Evolutionary conservation across 2,888 invertebrate species (phyloP).

Genomic region (Willowsia nigromaculata): DNA sequence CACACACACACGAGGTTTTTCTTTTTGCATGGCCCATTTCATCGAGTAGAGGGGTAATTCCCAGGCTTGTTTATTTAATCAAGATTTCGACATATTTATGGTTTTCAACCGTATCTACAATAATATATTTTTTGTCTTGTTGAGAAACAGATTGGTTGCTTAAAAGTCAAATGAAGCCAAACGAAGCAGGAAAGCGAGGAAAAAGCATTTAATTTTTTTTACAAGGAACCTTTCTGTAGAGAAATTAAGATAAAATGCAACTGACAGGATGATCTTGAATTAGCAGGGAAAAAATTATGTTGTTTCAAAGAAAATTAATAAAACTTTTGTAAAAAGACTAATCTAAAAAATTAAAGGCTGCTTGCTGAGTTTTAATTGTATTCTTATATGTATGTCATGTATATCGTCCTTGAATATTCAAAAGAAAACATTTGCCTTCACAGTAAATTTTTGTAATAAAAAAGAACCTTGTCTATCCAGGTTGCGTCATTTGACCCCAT

Average conservation of each 20-base stretch:
- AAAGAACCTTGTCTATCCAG: no score
- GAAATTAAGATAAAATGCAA: constrained; percentile 42
- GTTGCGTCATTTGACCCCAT: background rate
- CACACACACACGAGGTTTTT: constrained; percentile 62
- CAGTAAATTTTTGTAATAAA: background rate
- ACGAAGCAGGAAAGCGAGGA: constrained; percentile 30
- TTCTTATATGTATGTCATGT: background rate
- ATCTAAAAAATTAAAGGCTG: background rate
- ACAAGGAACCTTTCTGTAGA: constrained; percentile 9
- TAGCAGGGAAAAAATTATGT: background rate
- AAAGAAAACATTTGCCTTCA: background rate
- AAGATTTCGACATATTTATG: constrained; percentile 79
- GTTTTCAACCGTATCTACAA: constrained; percentile 58
- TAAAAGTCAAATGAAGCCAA: constrained; percentile 21
- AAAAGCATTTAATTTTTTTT: constrained; percentile 20
- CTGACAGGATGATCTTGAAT: constrained; percentile 44
- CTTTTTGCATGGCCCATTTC: constrained; percentile 79
- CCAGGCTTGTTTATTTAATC: constrained; percentile 79
- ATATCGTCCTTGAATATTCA: background rate
- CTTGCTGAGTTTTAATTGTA: background rate
- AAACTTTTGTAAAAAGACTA: background rate
- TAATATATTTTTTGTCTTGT: constrained; percentile 67
- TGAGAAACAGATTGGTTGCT: constrained; percentile 77
- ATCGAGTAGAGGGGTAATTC: constrained; percentile 78
- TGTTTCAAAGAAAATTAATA: background rate